phyloP scores from a whole-genome alignment of 2,113 vertebrate species.

The Cephalopterus ornatus region DNA sequence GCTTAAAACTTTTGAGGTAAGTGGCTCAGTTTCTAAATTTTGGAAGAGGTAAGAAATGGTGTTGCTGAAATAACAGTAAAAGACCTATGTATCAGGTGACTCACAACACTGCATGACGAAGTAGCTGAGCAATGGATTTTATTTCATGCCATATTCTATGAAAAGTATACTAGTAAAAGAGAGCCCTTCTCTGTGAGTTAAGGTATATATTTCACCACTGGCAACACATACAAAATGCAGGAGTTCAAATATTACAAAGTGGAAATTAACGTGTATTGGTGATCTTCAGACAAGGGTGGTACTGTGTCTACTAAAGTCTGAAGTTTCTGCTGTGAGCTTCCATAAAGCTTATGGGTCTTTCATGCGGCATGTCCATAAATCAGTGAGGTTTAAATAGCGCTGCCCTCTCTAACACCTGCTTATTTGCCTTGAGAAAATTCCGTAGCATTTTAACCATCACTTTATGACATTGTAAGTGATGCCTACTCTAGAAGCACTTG shows the following conservation, averaged over 20 bases:
- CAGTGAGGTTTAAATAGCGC: conserved; percentile 56
- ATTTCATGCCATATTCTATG: neutral
- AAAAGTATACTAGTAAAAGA: conserved; percentile 33
- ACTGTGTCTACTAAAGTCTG: conserved; percentile 41
- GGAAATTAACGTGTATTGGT: conserved; percentile 23
- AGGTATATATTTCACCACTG: conserved; percentile 13
- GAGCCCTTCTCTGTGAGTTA: neutral
- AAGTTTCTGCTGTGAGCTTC: conserved; percentile 23
- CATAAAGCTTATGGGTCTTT: conserved; percentile 58
- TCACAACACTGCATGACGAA: neutral
- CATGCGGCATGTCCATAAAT: conserved; percentile 52
- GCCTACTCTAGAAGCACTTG: conserved; percentile 63
- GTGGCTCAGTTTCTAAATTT: neutral
- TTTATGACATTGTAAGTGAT: conserved; percentile 72
- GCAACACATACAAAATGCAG: conserved; percentile 11
- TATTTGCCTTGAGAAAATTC: conserved; percentile 73
- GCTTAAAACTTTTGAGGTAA: neutral
- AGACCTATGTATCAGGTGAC: neutral
- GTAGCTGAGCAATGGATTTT: conserved; percentile 30
- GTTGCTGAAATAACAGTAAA: neutral
- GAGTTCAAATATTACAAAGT: neutral
- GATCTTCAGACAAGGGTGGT: conserved; percentile 31
- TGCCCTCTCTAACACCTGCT: conserved; percentile 68
- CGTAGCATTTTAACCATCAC: conserved; percentile 56
- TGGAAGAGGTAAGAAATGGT: neutral